Evolutionary conservation across 2,888 invertebrate species (phyloP).

Genomic region (Stegana nigrithorax): DNA sequence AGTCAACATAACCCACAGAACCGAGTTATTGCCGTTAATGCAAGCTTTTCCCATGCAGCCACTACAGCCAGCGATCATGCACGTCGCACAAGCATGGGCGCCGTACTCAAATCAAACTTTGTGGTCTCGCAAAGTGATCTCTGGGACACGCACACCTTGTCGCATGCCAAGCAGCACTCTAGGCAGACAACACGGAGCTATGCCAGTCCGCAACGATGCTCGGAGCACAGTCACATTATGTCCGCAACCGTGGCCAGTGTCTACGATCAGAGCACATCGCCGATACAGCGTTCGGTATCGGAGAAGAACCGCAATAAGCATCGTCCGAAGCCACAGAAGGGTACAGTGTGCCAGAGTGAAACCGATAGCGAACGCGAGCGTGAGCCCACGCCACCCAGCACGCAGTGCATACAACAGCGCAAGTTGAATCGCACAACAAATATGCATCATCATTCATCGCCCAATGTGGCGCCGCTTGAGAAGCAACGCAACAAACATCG

Average conservation of each 20-base stretch:
- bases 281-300: slow-evolving; percentile 75
- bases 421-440: slow-evolving; percentile 59
- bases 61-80: slow-evolving; percentile 60
- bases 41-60: slow-evolving; percentile 37
- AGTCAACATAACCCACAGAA: too few species aligned
- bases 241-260: too few species aligned
- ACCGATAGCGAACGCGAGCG: slow-evolving; percentile 70
- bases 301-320: slow-evolving; percentile 74
- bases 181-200: slow-evolving; percentile 68
- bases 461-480: slow-evolving; percentile 73
- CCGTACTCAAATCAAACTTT: slow-evolving; percentile 70
- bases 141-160: slow-evolving; percentile 77
- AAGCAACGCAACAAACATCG: slow-evolving; percentile 63
- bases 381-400: slow-evolving; percentile 62
- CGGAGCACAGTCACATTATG: slow-evolving; percentile 67
- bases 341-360: slow-evolving; percentile 71
- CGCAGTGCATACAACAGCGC: slow-evolving; percentile 60
- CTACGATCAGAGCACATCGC: slow-evolving; percentile 67
- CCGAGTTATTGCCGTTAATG: too few species aligned
- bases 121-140: slow-evolving; percentile 76
- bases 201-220: slow-evolving; percentile 66
- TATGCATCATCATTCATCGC: slow-evolving; percentile 75
- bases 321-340: slow-evolving; percentile 70
- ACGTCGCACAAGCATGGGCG: slow-evolving; percentile 66
- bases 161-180: slow-evolving; percentile 69